These are phyloP conservation scores for Homarus americanus DNA, from an alignment of 1,140 invertebrate species.

Conservation along the genomic window DNA sequence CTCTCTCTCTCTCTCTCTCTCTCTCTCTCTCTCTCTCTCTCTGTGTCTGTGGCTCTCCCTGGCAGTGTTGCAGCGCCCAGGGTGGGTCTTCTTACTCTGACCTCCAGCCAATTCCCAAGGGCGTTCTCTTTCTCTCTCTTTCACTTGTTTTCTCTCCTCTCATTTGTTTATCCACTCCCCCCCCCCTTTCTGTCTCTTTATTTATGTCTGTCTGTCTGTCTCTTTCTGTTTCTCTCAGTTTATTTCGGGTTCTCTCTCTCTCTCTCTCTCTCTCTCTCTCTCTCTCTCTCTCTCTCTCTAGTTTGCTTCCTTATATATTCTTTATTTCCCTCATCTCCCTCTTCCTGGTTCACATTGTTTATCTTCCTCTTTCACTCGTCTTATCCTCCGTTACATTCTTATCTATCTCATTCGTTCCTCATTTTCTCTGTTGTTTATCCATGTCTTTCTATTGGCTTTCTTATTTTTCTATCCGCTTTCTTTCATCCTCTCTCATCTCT, in stretches of 20 bases:
- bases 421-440: no score
- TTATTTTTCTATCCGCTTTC: no score
- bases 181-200: background rate
- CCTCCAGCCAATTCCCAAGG: background rate
- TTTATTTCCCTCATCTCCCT: background rate
- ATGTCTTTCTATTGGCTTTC: no score
- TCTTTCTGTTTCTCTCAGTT: background rate
- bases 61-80: no score
- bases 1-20: no score
- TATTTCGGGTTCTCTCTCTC: background rate
- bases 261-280: background rate
- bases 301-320: background rate
- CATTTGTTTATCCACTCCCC: background rate
- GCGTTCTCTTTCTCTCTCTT: background rate
- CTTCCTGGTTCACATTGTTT: background rate
- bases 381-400: background rate
- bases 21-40: no score
- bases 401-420: background rate
- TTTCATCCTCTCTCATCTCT: no score
- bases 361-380: background rate
- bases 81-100: no score
- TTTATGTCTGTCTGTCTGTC: background rate
- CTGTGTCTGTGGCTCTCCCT: no score
- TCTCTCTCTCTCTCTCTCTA: background rate
- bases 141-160: no score